Evolutionary conservation across 1,140 invertebrate genomes (phyloP).

Genomic region (Oncopeltus fasciatus): DNA sequence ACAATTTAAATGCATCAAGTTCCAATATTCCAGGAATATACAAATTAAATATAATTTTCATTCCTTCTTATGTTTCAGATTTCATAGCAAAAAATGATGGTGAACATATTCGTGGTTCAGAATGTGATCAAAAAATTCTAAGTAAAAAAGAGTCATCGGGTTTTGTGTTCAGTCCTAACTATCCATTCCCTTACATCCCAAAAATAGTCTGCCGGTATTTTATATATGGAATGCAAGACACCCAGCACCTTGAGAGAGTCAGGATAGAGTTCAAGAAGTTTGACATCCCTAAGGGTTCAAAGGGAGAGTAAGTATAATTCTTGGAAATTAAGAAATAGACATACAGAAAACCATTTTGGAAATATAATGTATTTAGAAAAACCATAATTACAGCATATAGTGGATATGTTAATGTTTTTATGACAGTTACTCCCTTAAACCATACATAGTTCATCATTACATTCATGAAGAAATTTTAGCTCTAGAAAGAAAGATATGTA

Average conservation of each 20-base stretch:
- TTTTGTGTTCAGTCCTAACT: slow-evolving; percentile 86
- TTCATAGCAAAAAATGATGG: slow-evolving; percentile 84
- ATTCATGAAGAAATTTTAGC: too few relatives aligned
- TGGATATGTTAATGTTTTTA: too few relatives aligned
- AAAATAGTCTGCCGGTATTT: slow-evolving; percentile 94
- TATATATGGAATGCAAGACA: slow-evolving; percentile 92
- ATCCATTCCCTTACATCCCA: slow-evolving; percentile 81
- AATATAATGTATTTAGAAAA: too few relatives aligned
- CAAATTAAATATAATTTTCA: neutral
- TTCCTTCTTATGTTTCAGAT: slow-evolving; percentile 55
- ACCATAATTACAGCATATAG: too few relatives aligned
- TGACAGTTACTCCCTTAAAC: too few relatives aligned
- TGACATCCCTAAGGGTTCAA: slow-evolving; percentile 69
- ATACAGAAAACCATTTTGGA: too few relatives aligned
- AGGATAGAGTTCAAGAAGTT: slow-evolving; percentile 74
- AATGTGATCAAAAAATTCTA: slow-evolving; percentile 94
- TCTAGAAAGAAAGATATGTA: too few relatives aligned
- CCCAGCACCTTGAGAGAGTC: slow-evolving; percentile 85
- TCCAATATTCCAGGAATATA: too few relatives aligned
- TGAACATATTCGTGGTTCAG: slow-evolving; percentile 84
- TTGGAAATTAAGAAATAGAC: too few relatives aligned
- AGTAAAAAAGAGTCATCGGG: slow-evolving; percentile 83
- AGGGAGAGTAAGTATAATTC: slow-evolving; percentile 44
- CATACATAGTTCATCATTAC: too few relatives aligned
- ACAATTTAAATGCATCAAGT: too few relatives aligned